phyloP scores from a whole-genome alignment of 2,113 vertebrate genomes.

The Siphamia tubifer region DNA sequence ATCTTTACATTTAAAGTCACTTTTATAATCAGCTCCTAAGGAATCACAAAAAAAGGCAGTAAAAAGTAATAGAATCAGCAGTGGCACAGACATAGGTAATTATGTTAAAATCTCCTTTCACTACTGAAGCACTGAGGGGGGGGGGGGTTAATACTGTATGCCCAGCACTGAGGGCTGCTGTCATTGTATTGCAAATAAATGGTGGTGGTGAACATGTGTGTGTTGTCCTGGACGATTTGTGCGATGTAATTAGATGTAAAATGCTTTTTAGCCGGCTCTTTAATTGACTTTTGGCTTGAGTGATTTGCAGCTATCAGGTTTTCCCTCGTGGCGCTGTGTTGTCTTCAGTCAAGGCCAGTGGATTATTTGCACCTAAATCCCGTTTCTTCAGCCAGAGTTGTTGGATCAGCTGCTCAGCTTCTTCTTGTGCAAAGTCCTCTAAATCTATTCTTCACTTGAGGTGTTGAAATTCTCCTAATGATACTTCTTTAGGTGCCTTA shows the following conservation, averaged over 20 bases:
- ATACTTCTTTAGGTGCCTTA: slow-evolving; percentile 14
- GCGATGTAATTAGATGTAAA: slow-evolving; percentile 75
- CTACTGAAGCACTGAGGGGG: slow-evolving; percentile 20
- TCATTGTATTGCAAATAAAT: slow-evolving; percentile 57
- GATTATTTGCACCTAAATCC: slow-evolving; percentile 72
- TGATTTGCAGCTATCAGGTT: slow-evolving; percentile 67
- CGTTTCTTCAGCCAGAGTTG: slow-evolving; percentile 32
- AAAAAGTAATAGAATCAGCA: slow-evolving; percentile 55
- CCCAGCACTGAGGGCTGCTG: slow-evolving; percentile 18
- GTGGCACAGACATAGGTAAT: slow-evolving; percentile 55
- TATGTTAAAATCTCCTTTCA: slow-evolving; percentile 60
- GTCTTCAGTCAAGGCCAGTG: slow-evolving; percentile 64
- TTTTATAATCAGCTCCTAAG: slow-evolving; percentile 61
- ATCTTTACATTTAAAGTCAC: slow-evolving; percentile 61
- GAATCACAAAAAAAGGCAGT: slow-evolving; percentile 51
- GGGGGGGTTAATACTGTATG: slow-evolving; percentile 27
- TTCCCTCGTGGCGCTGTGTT: slow-evolving; percentile 31
- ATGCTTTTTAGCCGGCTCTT: slow-evolving; percentile 71
- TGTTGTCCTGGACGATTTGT: slow-evolving; percentile 65
- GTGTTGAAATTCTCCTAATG: slow-evolving; percentile 30
- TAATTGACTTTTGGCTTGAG: slow-evolving; percentile 70
- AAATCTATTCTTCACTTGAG: slow-evolving; percentile 25
- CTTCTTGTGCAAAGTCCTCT: slow-evolving; percentile 20
- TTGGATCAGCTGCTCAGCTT: slow-evolving; percentile 41
- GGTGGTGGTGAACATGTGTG: slow-evolving; percentile 45